Conservation (phyloP, 2,113 vertebrate species). For the Daubentonia madagascariensis region DNA sequence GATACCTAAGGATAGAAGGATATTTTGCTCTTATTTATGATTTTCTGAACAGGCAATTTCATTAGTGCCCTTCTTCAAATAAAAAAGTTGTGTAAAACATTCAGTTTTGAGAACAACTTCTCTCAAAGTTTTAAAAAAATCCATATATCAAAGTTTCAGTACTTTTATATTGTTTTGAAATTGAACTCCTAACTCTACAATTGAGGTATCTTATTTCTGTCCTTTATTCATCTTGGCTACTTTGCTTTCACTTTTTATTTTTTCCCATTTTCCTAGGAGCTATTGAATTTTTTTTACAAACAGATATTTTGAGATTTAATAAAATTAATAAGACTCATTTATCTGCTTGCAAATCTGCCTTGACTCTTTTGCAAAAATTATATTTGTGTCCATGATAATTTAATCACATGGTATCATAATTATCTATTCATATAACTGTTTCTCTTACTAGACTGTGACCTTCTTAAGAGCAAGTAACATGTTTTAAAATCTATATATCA, state of each 20-base stretch:
- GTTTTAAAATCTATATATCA: not conserved
- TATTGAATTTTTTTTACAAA: not conserved
- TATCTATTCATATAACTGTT: not conserved
- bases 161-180: constrained; percentile 34
- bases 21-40: constrained; percentile 58
- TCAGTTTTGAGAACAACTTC: constrained; percentile 34
- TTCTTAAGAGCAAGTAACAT: not conserved
- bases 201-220: constrained; percentile 26
- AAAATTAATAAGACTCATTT: constrained; percentile 10
- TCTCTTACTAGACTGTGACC: not conserved
- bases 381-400: constrained; percentile 1
- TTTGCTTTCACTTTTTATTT: not conserved
- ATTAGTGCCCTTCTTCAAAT: constrained; percentile 45
- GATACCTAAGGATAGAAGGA: not conserved
- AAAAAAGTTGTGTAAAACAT: not conserved
- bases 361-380: not conserved
- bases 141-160: not conserved
- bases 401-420: not conserved
- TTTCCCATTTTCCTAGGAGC: not conserved
- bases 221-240: not conserved
- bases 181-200: constrained; percentile 8
- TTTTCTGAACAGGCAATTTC: constrained; percentile 56
- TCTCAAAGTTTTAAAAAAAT: constrained; percentile 13
- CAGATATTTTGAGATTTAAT: constrained; percentile 34
- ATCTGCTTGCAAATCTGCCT: not conserved